Percentiles rank a stretch among this genome's conserved stretches.
phyloP scores from a whole-genome alignment of 2,113 vertebrate genomes.

The Grantiella picta region DNA sequence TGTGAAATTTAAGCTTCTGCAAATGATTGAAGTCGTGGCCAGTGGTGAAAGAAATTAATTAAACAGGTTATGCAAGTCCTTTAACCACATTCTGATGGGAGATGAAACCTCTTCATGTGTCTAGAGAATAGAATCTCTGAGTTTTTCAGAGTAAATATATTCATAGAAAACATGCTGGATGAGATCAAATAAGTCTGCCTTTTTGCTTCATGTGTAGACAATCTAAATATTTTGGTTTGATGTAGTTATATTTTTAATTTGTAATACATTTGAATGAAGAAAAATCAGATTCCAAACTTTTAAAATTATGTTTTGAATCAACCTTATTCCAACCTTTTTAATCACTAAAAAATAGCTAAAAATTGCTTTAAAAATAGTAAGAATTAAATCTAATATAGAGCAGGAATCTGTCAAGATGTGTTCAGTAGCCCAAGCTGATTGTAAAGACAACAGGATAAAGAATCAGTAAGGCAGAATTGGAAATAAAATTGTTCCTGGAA shows the following conservation, averaged over 20 bases:
- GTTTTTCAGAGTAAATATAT: not conserved
- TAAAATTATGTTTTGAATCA: not conserved
- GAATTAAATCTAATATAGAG: not conserved
- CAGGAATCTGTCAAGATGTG: not conserved
- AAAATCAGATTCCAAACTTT: not conserved
- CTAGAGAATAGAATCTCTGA: not conserved
- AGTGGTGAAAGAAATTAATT: not conserved
- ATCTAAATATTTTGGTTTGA: not conserved
- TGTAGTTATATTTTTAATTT: not conserved
- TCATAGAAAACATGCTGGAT: not conserved
- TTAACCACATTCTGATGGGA: not conserved
- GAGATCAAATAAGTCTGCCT: not conserved
- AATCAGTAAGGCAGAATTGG: not conserved
- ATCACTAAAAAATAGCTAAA: not conserved
- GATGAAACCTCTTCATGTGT: not conserved
- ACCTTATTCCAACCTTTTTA: not conserved
- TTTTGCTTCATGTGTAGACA: not conserved
- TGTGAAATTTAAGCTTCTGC: not conserved
- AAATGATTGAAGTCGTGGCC: not conserved
- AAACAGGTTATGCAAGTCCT: not conserved
- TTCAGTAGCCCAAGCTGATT: not conserved
- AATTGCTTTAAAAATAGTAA: not conserved
- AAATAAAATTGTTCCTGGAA: not conserved
- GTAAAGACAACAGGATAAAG: not conserved
- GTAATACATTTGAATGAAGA: not conserved